A percentile compares a stretch with the other conserved stretches of the same genome.
Evolutionary conservation across 2,888 invertebrate genomes (phyloP).

Genomic region (Rhagonycha fulva): DNA sequence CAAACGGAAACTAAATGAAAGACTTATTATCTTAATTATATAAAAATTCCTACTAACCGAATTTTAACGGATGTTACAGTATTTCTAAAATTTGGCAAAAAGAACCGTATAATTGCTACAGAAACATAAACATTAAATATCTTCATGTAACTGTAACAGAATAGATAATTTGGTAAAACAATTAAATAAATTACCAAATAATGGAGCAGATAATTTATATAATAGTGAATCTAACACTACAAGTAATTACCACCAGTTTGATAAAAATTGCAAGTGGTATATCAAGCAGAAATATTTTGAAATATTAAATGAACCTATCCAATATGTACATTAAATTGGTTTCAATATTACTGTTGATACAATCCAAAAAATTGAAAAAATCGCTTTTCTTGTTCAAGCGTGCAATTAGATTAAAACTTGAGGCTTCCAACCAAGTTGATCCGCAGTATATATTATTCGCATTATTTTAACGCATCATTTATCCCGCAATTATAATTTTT

Average conservation of each 20-base stretch:
- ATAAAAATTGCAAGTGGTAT: too few relatives aligned
- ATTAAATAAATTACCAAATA: neutral
- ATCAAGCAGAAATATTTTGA: too few relatives aligned
- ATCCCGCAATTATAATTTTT: too few relatives aligned
- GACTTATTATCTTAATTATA: neutral
- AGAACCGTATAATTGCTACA: neutral
- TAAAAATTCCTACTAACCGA: slow-evolving; percentile 2
- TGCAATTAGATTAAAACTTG: neutral
- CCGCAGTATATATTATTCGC: too few relatives aligned
- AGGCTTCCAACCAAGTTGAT: too few relatives aligned
- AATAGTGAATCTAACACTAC: too few relatives aligned
- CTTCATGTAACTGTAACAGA: neutral
- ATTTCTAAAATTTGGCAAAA: neutral
- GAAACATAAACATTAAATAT: neutral
- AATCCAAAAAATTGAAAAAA: neutral
- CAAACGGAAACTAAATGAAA: neutral
- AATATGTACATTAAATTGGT: neutral
- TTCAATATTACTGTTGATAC: neutral
- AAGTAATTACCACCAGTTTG: too few relatives aligned
- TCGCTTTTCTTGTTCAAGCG: neutral
- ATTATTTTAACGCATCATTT: too few relatives aligned
- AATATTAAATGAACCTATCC: neutral
- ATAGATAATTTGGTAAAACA: neutral
- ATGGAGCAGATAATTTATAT: neutral
- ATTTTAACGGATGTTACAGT: slow-evolving; percentile 4